Percentiles rank a stretch among this genome's conserved stretches.
Evolutionary conservation across 2,113 vertebrate species (phyloP).

Genomic region (Aphelocoma coerulescens): DNA sequence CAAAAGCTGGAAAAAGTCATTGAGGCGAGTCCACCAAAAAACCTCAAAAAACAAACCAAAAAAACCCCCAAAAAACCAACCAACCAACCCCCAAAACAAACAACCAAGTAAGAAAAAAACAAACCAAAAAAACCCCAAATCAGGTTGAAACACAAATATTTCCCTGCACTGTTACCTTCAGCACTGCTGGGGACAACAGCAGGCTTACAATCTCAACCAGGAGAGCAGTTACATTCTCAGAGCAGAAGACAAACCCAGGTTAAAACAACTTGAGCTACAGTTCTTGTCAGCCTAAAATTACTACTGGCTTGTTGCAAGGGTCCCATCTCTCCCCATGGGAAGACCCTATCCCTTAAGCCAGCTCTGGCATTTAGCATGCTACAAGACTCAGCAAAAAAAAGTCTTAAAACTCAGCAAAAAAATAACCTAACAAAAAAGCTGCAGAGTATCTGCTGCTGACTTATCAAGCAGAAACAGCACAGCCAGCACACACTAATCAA

Average conservation of each 20-base stretch:
- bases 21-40: neutral
- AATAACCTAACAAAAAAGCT: neutral
- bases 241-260: neutral
- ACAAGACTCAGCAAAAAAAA: slow-evolving; percentile 18
- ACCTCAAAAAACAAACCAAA: too few relatives aligned
- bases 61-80: neutral
- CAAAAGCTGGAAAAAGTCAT: neutral
- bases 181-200: neutral
- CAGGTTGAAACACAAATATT: neutral
- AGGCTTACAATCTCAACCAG: neutral
- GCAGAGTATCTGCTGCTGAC: neutral
- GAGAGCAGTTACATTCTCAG: neutral
- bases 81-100: too few relatives aligned
- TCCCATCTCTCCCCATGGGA: neutral
- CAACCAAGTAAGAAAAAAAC: too few relatives aligned
- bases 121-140: neutral
- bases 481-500: neutral
- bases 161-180: neutral
- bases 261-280: neutral
- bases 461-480: slow-evolving; percentile 43
- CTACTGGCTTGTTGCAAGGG: neutral
- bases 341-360: neutral
- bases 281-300: neutral
- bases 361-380: neutral
- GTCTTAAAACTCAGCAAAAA: slow-evolving; percentile 32